These are phyloP conservation scores for Tipula helvola DNA, from an alignment of 2,888 invertebrate species.

Conservation along the genomic window DNA sequence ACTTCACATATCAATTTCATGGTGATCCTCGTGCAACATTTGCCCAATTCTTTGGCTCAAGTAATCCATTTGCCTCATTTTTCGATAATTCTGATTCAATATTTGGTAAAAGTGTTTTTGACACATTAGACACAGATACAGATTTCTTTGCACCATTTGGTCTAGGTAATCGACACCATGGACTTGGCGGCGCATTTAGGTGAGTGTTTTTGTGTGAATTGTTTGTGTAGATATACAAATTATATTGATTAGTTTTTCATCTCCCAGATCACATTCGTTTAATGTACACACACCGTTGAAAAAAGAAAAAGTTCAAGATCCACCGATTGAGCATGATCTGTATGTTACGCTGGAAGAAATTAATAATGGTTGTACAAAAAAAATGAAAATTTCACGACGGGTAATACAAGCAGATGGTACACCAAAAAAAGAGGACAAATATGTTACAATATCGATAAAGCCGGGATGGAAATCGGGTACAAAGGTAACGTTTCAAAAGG, in stretches of 20 bases:
- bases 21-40: slow-evolving; percentile 96
- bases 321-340: slow-evolving; percentile 84
- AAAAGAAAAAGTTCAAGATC: slow-evolving; percentile 74
- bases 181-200: slow-evolving; percentile 56
- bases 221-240: not conserved
- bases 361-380: slow-evolving; percentile 88
- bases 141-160: slow-evolving; percentile 68
- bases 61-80: slow-evolving; percentile 86
- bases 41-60: slow-evolving; percentile 93
- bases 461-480: slow-evolving; percentile 98
- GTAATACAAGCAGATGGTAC: slow-evolving; percentile 76
- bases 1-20: slow-evolving; percentile 79
- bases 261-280: slow-evolving; percentile 68
- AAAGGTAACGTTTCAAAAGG: slow-evolving; percentile 94
- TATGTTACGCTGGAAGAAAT: slow-evolving; percentile 92
- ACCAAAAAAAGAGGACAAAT: slow-evolving; percentile 85
- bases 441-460: slow-evolving; percentile 87
- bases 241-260: slow-evolving; percentile 9
- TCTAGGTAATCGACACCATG: slow-evolving; percentile 52
- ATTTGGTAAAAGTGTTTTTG: slow-evolving; percentile 52
- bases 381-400: slow-evolving; percentile 96
- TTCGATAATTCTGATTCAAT: slow-evolving; percentile 59
- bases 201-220: slow-evolving; percentile 19
- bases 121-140: slow-evolving; percentile 64
- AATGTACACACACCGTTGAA: slow-evolving; percentile 68